These are phyloP conservation scores for Euphonia xanthogaster DNA, from an alignment of 2,797 vertebrate species.

Conservation along the genomic window DNA sequence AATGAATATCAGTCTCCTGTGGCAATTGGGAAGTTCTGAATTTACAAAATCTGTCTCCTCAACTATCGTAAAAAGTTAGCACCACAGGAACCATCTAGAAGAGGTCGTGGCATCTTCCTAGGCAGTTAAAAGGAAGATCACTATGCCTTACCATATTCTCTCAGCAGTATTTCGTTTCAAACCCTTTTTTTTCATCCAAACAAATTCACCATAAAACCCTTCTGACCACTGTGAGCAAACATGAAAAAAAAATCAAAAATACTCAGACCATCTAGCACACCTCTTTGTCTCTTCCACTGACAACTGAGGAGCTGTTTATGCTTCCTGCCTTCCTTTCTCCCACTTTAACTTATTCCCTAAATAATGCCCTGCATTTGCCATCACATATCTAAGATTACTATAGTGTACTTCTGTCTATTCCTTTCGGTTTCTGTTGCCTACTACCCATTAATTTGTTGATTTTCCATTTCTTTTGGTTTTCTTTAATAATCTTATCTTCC, in stretches of 20 bases:
- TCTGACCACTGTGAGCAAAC: neutral
- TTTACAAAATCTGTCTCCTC: neutral
- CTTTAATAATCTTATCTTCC: neutral
- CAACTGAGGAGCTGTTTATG: neutral
- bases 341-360: neutral
- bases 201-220: neutral
- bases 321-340: neutral
- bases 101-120: neutral
- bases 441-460: neutral
- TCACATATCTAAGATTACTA: neutral
- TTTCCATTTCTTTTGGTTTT: neutral
- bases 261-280: neutral
- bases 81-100: neutral
- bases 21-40: neutral
- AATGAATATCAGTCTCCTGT: neutral
- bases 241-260: neutral
- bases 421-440: neutral
- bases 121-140: neutral
- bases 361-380: neutral
- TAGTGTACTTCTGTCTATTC: neutral
- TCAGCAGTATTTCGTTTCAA: neutral
- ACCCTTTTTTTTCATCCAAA: neutral
- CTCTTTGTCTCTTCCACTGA: neutral
- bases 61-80: neutral
- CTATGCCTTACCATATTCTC: neutral